Base-by-base conservation (phyloP, 2,888 invertebrate genomes). In the Agrotis clavis region DNA sequence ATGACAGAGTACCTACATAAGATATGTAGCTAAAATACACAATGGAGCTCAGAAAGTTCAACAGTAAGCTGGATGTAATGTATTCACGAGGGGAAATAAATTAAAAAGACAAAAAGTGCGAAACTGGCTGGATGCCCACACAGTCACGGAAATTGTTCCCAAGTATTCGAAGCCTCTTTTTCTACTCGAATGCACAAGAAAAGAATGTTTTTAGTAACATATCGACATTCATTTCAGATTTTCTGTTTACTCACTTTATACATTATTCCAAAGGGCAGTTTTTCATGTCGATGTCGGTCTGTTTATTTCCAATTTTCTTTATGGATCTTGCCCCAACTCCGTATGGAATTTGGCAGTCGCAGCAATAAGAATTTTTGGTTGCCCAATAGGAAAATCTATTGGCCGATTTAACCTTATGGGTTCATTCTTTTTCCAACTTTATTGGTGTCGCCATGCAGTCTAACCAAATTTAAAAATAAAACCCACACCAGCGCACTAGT, bases 41-140 rank as follows among this genome's bases (percentile, higher is more conserved):
- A 82, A 79, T 71, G 67, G 53, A 35, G 30, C 62, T 74, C 61
- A 66, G 63, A 83, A 83, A 81, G 63, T 71, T 70, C 62, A 77
- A 74, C 62, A 74, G 79, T 74, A 74, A 78, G 72, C 77, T 51
- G 45, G 65, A 77, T 68, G 72, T 85, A 86, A 87, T 87, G 81
- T 86, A 87, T 88, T 86, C 82, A 79, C 71, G 67, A 83, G 81
- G 86, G 86, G 77, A 73, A 73, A 81, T 75, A 72, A 81, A 83
- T 88, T 86, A 88, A 75, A 83, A 83, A 83, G 74, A 74, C 84
- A 85, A 87, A 87, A 87, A 86, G 82, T 86, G 75, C 80, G 72
- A 79, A 86, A 84, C 88, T 90, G 90, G 90, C 90, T 64, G 71
- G 53, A 50, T 87, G 90, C 90, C 90, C 86, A 75, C 81, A 70